Conservation (phyloP, 2,113 vertebrate species). For the Bubo blakistoni region DNA sequence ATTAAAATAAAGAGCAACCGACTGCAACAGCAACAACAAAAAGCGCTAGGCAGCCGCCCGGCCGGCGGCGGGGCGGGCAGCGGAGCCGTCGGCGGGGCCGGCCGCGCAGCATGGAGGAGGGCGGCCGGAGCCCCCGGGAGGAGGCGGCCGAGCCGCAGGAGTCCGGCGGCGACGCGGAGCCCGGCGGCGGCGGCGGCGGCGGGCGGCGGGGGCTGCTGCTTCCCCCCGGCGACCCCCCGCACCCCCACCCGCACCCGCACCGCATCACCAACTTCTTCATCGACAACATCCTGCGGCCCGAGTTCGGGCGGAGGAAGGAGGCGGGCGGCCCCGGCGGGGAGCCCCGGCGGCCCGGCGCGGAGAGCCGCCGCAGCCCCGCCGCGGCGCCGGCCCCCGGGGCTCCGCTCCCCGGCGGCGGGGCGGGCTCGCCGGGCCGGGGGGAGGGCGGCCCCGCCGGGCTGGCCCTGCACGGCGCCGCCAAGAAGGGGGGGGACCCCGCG, state of each 20-base stretch:
- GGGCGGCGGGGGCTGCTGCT: conserved; percentile 74
- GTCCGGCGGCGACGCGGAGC: conserved; percentile 3
- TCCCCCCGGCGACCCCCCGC: conserved; percentile 83
- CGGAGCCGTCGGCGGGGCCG: conserved; percentile 55
- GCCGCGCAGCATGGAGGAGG: conserved; percentile 87
- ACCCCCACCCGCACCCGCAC: conserved; percentile 80
- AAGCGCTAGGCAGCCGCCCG: background rate
- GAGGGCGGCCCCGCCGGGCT: conserved; percentile 84
- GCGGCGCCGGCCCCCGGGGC: conserved; percentile 66
- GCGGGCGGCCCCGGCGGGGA: conserved; percentile 45
- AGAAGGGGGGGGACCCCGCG: conserved; percentile 75
- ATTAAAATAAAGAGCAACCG: background rate
- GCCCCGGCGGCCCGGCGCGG: conserved; percentile 41
- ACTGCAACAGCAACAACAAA: background rate
- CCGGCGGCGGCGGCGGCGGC: conserved; percentile 74
- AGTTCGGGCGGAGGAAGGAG: conserved; percentile 90
- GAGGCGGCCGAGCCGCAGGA: conserved; percentile 39
- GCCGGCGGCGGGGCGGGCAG: background rate
- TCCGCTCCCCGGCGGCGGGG: background rate
- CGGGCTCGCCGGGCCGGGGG: conserved; percentile 51
- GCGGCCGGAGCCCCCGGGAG: conserved; percentile 80
- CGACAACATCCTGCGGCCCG: conserved; percentile 92
- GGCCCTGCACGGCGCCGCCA: conserved; percentile 71
- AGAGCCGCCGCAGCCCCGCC: conserved; percentile 72
- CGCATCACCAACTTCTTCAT: conserved; percentile 97